Base-by-base conservation (phyloP, 2,113 vertebrate species). In the Laticauda colubrina region DNA sequence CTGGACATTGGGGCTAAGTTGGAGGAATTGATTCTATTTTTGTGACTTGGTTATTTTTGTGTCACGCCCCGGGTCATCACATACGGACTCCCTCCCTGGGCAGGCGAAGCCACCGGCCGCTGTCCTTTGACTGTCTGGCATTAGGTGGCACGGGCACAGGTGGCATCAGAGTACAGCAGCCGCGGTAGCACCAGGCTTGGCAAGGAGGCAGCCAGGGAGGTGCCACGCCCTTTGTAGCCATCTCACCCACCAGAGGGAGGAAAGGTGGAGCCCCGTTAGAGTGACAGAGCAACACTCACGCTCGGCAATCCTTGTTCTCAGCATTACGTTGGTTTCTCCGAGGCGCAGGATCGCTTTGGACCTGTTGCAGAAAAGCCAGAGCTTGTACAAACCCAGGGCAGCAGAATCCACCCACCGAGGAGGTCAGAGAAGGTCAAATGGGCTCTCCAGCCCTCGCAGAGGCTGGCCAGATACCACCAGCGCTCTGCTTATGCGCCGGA, bases 331-430 rank as follows among this genome's bases (percentile, higher is more conserved):
- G 89, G 91, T 92, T 39, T 94, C 93, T 54, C 93, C 91, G 0
- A 94, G 59, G 3, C 91, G 89, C 89, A 92, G 53, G 61, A 92
- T 92, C 15, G 93, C 91, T 8, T n/a, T 91, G 2, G 85, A 23
- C 54, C 91, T 94, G 89, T 11, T 7, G 5, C 1, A 43, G 23
- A 10, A 53, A 59, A 48, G 11, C 8, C 14, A 24, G 88, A 55
- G 4, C 21, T 15, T 12, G 1, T 12, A 29, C 24, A 2, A 15
- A 7, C 39, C 34, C 75, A 81, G 34, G 7, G 1, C 15, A 39
- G n/a, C 7, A 9, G 34, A 9, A 8, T 39, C n/a, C n/a, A 81
- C n/a, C n/a, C 2, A 39, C 34, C 7, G 8, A 43, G 69, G 34
- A 81, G 69, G 34, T 8, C 2, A 2, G 69, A 81, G 34, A 8